Evolutionary conservation across 2,888 invertebrate genomes (phyloP).

Genomic region (Ormyrus pomaceus): DNA sequence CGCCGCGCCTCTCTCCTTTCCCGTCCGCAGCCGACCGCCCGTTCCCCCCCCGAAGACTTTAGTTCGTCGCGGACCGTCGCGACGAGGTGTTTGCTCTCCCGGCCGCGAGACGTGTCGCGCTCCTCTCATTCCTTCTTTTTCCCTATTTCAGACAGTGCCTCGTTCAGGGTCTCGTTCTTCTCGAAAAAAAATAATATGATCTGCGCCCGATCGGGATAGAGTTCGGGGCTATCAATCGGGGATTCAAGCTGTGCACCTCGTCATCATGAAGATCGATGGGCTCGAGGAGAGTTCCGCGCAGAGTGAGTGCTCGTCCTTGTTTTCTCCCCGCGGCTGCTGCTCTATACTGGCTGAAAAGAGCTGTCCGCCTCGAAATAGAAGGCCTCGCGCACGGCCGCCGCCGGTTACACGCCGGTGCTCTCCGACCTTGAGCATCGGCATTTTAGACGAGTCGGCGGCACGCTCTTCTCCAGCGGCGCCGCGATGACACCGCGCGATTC

Average conservation of each 20-base stretch:
- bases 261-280: constrained; percentile 66
- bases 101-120: not conserved
- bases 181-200: not conserved
- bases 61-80: constrained; percentile 62
- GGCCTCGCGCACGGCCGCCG: not conserved
- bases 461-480: not conserved
- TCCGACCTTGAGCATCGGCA: too few relatives aligned
- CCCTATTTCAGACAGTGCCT: too few relatives aligned
- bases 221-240: constrained; percentile 21
- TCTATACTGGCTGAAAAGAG: too few relatives aligned
- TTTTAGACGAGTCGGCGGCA: too few relatives aligned
- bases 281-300: constrained; percentile 58
- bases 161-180: not conserved
- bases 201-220: not conserved
- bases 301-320: constrained; percentile 61
- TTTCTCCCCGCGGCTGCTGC: too few relatives aligned
- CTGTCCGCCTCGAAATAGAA: constrained; percentile 21
- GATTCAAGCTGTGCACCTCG: constrained; percentile 31
- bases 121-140: constrained; percentile 4
- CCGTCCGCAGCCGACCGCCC: not conserved
- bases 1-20: constrained; percentile 29
- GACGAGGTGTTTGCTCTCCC: constrained; percentile 49
- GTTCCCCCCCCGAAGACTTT: constrained; percentile 46
- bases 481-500: constrained; percentile 6
- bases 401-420: too few relatives aligned